Base-by-base conservation (phyloP, 2,888 invertebrate genomes). In the Drosophila limbata region DNA sequence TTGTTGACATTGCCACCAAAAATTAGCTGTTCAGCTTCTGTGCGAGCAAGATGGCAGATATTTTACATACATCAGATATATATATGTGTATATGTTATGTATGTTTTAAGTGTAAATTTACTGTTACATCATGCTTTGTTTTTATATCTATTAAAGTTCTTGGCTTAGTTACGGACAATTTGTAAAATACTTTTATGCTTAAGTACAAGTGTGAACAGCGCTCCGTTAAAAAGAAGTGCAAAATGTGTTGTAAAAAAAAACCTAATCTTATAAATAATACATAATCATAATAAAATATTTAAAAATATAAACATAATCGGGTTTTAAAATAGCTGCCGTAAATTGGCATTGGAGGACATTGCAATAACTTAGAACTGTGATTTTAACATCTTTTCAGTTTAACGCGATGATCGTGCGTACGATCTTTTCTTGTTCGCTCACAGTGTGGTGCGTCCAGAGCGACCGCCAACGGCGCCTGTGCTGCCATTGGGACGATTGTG, bases 401-500 rank as follows among this genome's bases (percentile, higher is more conserved):
- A 25, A 51, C 33, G 4, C 39, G 28, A 66, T 66, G 28, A 66
- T 66, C 42, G 40, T 21, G 6, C 21, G 21, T 6, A 19, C 45
- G 56, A 44, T 39, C 28, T 17, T 11, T 19, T 39, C 13, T 37
- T 47, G 44, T 21, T 47, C 52, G 57, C 73, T 84, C 84, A 84
- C 73, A 84, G 80, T 17, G 68, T 75, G 33, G 69, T 83, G 40
- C 84, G 88, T 0, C 69, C 59, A 6, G 85, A 84, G 9, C 79
- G 78, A 3, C 84, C 80, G 3, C 85, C 88, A 3, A 85, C 88
- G 40, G 85, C 57, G 25, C 85, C 88, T 5, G 83, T 74, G 39
- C 68, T 68, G 28, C 84, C 84, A 40, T 85, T 88, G 53, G 88
- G 85, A 8, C 90, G 86, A 73, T 91, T 91, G 68, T 91, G 91